A percentile compares a stretch with the other conserved stretches of the same genome.
These are phyloP conservation scores for Spinus olivaceus DNA, from an alignment of 2,797 vertebrate species.

Conservation along the genomic window DNA sequence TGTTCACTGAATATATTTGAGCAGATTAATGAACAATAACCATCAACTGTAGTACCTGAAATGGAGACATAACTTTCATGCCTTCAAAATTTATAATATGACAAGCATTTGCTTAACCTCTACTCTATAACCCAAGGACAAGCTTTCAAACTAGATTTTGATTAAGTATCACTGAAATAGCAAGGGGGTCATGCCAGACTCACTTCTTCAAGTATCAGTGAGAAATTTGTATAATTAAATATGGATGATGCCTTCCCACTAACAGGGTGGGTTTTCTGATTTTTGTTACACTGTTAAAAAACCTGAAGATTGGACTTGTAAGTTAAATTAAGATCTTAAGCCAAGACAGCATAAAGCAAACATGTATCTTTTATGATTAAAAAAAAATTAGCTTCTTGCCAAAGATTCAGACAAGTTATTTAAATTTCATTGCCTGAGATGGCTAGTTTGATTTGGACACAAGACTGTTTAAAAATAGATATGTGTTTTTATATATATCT, in stretches of 20 bases:
- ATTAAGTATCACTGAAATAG: not conserved
- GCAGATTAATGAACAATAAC: not conserved
- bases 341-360: not conserved
- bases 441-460: conserved; percentile 32
- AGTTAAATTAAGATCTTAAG: not conserved
- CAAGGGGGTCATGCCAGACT: not conserved
- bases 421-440: not conserved
- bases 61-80: not conserved
- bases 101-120: not conserved
- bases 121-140: not conserved
- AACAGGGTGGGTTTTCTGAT: not conserved
- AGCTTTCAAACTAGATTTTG: not conserved
- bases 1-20: not conserved
- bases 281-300: not conserved
- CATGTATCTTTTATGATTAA: not conserved
- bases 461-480: not conserved
- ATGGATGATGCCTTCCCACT: not conserved
- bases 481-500: too few species aligned
- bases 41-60: not conserved
- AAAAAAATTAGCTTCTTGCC: not conserved
- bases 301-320: not conserved
- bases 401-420: not conserved
- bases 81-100: not conserved
- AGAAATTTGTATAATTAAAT: not conserved
- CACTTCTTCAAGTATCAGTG: not conserved